Conservation (phyloP, 2,888 invertebrate species). For the Acronicta alni region DNA sequence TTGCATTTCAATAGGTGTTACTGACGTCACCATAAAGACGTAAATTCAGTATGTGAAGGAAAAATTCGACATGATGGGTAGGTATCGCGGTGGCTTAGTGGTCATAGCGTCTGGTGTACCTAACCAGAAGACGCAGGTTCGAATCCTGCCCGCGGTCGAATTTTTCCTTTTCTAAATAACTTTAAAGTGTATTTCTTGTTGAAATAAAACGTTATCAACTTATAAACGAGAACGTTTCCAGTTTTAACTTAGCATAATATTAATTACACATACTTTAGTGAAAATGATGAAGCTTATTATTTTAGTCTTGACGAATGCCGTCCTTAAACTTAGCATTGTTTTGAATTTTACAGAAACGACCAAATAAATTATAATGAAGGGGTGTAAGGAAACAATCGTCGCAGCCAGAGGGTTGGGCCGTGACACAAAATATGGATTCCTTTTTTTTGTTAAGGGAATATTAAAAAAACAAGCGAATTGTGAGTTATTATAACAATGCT, state of each 20-base stretch:
- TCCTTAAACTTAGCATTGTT: constrained; percentile 46
- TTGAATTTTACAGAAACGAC: constrained; percentile 57
- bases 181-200: too few relatives aligned
- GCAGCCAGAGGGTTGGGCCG: constrained; percentile 48
- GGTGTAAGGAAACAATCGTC: constrained; percentile 65
- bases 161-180: too few relatives aligned
- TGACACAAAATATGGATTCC: constrained; percentile 50
- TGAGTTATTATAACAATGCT: constrained; percentile 20
- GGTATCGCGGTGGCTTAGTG: too few relatives aligned
- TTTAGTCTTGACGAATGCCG: constrained; percentile 60
- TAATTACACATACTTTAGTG: constrained; percentile 38
- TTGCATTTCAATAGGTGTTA: too few relatives aligned
- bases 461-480: constrained; percentile 51
- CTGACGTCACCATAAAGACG: too few relatives aligned
- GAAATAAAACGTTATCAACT: too few relatives aligned
- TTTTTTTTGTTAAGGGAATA: constrained; percentile 41
- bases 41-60: too few relatives aligned
- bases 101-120: too few relatives aligned
- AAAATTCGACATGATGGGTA: too few relatives aligned
- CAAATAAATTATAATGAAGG: constrained; percentile 70
- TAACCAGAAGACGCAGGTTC: too few relatives aligned
- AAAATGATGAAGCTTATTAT: constrained; percentile 53
- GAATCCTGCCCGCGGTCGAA: too few relatives aligned
- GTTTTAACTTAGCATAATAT: constrained; percentile 22
- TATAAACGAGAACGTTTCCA: constrained; percentile 6